Conservation (phyloP, 2,888 invertebrate genomes). For the Eurois occulta region DNA sequence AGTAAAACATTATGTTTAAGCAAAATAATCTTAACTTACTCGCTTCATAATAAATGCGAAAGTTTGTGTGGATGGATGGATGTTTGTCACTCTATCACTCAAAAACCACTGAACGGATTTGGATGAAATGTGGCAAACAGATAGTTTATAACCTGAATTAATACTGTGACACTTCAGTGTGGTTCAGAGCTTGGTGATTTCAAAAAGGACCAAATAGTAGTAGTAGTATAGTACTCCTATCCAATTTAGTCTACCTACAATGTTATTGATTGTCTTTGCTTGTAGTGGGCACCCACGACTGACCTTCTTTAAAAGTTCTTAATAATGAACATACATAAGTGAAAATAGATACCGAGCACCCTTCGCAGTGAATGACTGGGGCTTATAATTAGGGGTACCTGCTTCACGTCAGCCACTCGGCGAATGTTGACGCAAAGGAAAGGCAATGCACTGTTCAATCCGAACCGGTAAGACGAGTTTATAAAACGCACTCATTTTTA, state of each 20-base stretch:
- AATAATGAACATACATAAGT: background rate
- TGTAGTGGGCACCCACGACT: background rate
- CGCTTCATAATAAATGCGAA: too few relatives aligned
- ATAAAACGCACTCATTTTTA: constrained; percentile 43
- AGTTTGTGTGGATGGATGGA: too few relatives aligned
- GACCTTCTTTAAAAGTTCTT: background rate
- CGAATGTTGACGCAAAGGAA: constrained; percentile 35
- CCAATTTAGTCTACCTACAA: background rate
- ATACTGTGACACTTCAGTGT: background rate
- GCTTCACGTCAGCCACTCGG: constrained; percentile 2
- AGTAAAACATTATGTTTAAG: too few relatives aligned
- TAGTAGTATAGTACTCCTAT: too few relatives aligned
- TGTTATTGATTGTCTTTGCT: background rate
- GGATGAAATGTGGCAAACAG: background rate
- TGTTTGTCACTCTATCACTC: too few relatives aligned
- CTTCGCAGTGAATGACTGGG: constrained; percentile 31
- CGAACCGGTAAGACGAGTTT: constrained; percentile 55
- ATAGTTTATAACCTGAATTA: background rate
- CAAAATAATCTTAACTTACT: too few relatives aligned
- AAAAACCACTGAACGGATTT: too few relatives aligned
- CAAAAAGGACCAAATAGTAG: too few relatives aligned
- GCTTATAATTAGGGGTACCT: constrained; percentile 43
- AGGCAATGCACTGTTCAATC: constrained; percentile 51
- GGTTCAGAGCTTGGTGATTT: background rate
- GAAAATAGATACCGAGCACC: constrained; percentile 26